Base-by-base conservation (phyloP, 1,140 invertebrate species). In the Prorops nasuta region DNA sequence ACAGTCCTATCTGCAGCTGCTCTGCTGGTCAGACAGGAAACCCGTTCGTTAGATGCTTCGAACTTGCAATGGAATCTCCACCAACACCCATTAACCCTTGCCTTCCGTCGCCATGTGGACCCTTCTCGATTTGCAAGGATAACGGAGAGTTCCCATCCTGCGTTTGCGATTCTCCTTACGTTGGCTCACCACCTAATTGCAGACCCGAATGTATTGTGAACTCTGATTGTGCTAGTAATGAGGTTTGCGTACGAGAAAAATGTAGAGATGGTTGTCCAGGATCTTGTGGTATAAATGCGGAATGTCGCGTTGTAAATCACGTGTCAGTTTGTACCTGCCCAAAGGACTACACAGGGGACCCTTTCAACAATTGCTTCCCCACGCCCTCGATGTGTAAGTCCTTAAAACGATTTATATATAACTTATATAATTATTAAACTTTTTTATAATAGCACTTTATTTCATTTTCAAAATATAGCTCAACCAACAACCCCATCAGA, bases 181-280 rank as follows among this genome's bases (percentile, higher is more conserved):
- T 81, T n/a, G 85, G 85, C 48, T 54, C 67, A 32, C 85, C 85
- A 20, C 84, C 85, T 9, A 83, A 83, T 51, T 87, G 85, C 63
- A 77, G 77, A 21, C 81, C 81, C 0, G 80, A 83, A 51, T 83
- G 81, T 47, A 72, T 77, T 3, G 72, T 76, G 54, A 87, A 80
- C 55, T 79, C 82, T 21, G 86, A 89, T 65, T 88, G 86, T 61
- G 51, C 79, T 3, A 69, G 77, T 20, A 78, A 81, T n/a, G 74
- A 81, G 51, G 85, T 86, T 0, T 90, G 88, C 60, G 75, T 86
- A 1, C 84, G 84, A 64, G 79, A 85, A 51, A 87, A 86, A 73
- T 90, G 87, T 63, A 74, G 71, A 54, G 81, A 89, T 66, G 86
- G 86, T n/a, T 89, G 87, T 56, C 68, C 73, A 12, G 81, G 82